These are phyloP conservation scores for Brachirus orientalis DNA, from an alignment of 2,113 vertebrate genomes.

Conservation along the genomic window DNA sequence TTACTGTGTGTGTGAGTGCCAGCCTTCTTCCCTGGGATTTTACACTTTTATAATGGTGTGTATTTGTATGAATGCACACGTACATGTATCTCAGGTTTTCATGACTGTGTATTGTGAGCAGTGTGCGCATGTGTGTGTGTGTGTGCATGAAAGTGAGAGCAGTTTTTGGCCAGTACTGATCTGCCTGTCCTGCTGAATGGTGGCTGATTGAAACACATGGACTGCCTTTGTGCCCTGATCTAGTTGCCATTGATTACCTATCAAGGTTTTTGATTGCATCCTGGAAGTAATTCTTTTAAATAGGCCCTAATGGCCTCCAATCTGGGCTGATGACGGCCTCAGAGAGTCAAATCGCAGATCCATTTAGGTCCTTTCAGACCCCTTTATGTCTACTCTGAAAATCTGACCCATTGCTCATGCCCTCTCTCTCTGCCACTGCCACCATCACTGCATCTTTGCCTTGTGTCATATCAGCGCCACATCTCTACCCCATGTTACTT, in stretches of 20 bases:
- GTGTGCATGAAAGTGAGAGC: conserved; percentile 38
- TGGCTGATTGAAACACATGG: conserved; percentile 81
- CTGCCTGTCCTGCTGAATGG: conserved; percentile 77
- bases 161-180: conserved; percentile 69
- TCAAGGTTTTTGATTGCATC: conserved; percentile 84
- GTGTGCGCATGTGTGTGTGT: background rate
- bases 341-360: conserved; percentile 78
- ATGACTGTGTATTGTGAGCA: conserved; percentile 39
- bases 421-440: background rate
- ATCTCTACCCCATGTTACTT: conserved; percentile 22
- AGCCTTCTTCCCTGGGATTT: conserved; percentile 12
- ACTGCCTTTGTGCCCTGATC: conserved; percentile 80
- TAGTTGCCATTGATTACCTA: conserved; percentile 84
- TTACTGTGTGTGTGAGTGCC: conserved; percentile 18
- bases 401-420: conserved; percentile 51
- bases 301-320: conserved; percentile 82
- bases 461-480: conserved; percentile 41
- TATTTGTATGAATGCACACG: no score
- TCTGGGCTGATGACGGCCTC: conserved; percentile 80
- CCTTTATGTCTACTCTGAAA: conserved; percentile 66
- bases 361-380: conserved; percentile 81
- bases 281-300: conserved; percentile 85
- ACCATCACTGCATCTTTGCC: conserved; percentile 19
- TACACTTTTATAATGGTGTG: conserved; percentile 18
- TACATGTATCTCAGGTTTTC: conserved; percentile 41